phyloP scores from a whole-genome alignment of 2,888 invertebrate species.

The Melinaea menophilus region DNA sequence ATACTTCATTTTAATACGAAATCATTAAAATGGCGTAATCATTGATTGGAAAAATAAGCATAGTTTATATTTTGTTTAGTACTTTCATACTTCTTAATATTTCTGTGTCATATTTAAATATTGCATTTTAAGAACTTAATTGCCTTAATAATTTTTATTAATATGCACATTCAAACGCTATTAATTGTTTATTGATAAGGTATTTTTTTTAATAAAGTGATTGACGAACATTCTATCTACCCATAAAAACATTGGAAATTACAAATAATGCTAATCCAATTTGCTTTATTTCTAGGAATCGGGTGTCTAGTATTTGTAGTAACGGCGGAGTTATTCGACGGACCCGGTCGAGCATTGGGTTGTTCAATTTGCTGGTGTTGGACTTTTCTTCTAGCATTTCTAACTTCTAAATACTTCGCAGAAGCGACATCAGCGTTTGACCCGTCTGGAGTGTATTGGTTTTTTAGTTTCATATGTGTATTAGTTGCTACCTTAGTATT shows the following conservation, averaged over 20 bases:
- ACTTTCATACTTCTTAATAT: background rate
- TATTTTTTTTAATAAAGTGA: too few relatives aligned
- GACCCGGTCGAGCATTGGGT: conserved; percentile 46
- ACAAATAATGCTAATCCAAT: background rate
- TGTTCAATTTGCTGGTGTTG: conserved; percentile 35
- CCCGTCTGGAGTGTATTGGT: conserved; percentile 35
- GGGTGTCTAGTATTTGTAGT: conserved; percentile 53
- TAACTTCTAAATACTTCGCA: conserved; percentile 35
- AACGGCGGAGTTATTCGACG: conserved; percentile 54
- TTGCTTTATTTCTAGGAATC: conserved; percentile 41
- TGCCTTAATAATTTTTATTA: too few relatives aligned
- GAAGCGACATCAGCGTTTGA: conserved; percentile 30
- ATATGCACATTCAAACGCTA: too few relatives aligned
- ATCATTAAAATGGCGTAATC: background rate
- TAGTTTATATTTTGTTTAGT: conserved; percentile 20
- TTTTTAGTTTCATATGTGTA: conserved; percentile 26
- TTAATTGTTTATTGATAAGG: too few relatives aligned
- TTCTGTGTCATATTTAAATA: background rate
- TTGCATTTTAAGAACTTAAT: too few relatives aligned
- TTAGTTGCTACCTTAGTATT: conserved; percentile 28
- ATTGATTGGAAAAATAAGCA: background rate
- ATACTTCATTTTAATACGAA: background rate
- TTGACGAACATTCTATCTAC: too few relatives aligned
- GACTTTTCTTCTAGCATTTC: conserved; percentile 30
- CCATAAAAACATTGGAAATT: too few relatives aligned